These are phyloP conservation scores for Oncorhynchus kisutch DNA, from an alignment of 2,113 vertebrate genomes.

Conservation along the genomic window DNA sequence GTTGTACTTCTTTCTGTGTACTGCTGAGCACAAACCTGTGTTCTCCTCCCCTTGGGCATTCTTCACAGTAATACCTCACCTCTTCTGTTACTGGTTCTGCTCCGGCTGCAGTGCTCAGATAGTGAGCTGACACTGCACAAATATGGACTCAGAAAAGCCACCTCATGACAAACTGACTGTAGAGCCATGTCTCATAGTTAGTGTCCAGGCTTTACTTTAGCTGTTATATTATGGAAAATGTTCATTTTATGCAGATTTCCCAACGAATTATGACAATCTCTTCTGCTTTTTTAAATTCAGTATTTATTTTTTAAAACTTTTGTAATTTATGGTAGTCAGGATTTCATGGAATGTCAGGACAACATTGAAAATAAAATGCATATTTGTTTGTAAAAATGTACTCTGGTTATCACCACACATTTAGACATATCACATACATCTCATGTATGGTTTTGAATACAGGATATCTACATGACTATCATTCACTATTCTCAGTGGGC, in stretches of 20 bases:
- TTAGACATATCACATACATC: not conserved
- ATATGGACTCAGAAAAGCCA: constrained; percentile 15
- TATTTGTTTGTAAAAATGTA: not conserved
- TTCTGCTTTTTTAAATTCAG: not conserved
- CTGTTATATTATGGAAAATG: not conserved
- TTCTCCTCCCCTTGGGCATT: constrained; percentile 29
- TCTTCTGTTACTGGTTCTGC: constrained; percentile 8
- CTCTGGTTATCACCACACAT: not conserved
- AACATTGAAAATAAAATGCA: not conserved
- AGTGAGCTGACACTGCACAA: constrained; percentile 27
- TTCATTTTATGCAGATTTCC: not conserved
- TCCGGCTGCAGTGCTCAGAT: too few relatives aligned
- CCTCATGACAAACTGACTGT: too few relatives aligned
- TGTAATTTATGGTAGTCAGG: not conserved
- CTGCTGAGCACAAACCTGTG: constrained; percentile 36
- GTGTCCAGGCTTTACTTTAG: too few relatives aligned
- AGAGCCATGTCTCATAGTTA: too few relatives aligned
- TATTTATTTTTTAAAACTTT: constrained; percentile 1
- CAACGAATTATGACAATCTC: not conserved
- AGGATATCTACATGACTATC: too few relatives aligned
- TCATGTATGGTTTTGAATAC: not conserved
- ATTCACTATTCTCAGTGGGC: too few relatives aligned
- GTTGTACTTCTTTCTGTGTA: constrained; percentile 27
- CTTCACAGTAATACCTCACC: constrained; percentile 37
- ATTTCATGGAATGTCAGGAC: not conserved